A percentile compares a stretch with the other conserved stretches of the same genome.
phyloP scores from a whole-genome alignment of 2,797 vertebrate genomes.

The Karalla daura region DNA sequence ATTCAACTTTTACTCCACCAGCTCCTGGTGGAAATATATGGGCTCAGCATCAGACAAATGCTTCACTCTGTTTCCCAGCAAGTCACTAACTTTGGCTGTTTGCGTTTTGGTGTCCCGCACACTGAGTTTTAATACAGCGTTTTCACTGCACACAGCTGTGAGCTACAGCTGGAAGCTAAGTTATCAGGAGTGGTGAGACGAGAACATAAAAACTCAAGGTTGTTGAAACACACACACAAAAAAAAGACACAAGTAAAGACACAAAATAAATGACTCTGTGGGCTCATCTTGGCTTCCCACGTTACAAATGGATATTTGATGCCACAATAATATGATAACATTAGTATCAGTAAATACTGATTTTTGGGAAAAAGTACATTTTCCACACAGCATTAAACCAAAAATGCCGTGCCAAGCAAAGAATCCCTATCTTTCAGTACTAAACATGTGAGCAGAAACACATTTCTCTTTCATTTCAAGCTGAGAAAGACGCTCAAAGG shows the following conservation, averaged over 20 bases:
- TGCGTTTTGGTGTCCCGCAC: background rate
- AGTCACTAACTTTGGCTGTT: background rate
- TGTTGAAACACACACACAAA: background rate
- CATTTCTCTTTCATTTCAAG: background rate
- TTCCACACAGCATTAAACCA: background rate
- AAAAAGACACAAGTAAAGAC: background rate
- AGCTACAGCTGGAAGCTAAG: background rate
- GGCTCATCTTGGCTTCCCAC: background rate
- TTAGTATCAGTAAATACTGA: background rate
- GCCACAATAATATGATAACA: background rate
- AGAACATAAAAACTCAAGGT: background rate
- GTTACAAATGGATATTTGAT: background rate
- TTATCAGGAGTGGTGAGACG: background rate
- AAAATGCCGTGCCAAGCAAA: background rate
- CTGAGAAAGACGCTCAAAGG: background rate
- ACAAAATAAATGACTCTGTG: background rate
- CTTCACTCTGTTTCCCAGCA: background rate
- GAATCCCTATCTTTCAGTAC: background rate
- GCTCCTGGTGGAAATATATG: background rate
- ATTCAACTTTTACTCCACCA: background rate
- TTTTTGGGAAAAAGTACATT: background rate
- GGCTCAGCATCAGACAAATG: background rate
- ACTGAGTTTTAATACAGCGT: background rate
- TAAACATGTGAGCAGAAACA: background rate
- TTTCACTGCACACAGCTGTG: background rate